These are phyloP conservation scores for Trematomus loennbergii DNA, from an alignment of 2,113 vertebrate genomes.

Conservation along the genomic window DNA sequence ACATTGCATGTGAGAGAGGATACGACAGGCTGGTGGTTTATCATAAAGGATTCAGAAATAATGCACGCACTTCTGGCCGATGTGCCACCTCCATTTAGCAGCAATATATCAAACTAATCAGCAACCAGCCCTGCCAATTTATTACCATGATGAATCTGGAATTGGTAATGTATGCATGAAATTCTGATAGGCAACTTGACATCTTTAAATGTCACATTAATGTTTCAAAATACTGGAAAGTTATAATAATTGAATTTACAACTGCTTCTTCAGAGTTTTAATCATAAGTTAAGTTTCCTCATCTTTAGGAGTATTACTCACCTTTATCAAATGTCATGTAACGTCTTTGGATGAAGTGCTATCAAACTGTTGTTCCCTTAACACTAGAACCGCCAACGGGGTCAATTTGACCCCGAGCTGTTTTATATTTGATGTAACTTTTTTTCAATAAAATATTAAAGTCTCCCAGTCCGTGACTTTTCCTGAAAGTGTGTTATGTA, in stretches of 20 bases:
- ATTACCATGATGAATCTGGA: background rate
- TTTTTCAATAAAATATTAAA: too few relatives aligned
- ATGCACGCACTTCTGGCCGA: background rate
- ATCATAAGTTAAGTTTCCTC: background rate
- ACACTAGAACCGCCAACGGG: too few relatives aligned
- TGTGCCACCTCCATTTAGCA: conserved; percentile 22
- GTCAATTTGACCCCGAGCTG: too few relatives aligned
- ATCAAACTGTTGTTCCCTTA: background rate
- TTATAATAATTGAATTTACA: background rate
- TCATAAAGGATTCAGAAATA: conserved; percentile 15
- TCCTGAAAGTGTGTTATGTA: too few relatives aligned
- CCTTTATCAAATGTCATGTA: background rate
- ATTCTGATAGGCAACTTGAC: background rate
- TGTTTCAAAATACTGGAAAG: background rate
- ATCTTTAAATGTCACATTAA: background rate
- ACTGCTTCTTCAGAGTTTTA: too few relatives aligned
- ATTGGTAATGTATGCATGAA: background rate
- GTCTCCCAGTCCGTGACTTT: too few relatives aligned
- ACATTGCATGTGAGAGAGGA: conserved; percentile 15
- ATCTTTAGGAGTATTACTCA: background rate
- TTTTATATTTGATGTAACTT: too few relatives aligned
- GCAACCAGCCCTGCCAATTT: background rate
- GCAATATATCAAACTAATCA: conserved; percentile 24
- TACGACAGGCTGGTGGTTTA: conserved; percentile 26
- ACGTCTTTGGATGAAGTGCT: background rate